Evolutionary conservation across 2,888 invertebrate genomes (phyloP).

Genomic region (Omphaloscelis lunosa): DNA sequence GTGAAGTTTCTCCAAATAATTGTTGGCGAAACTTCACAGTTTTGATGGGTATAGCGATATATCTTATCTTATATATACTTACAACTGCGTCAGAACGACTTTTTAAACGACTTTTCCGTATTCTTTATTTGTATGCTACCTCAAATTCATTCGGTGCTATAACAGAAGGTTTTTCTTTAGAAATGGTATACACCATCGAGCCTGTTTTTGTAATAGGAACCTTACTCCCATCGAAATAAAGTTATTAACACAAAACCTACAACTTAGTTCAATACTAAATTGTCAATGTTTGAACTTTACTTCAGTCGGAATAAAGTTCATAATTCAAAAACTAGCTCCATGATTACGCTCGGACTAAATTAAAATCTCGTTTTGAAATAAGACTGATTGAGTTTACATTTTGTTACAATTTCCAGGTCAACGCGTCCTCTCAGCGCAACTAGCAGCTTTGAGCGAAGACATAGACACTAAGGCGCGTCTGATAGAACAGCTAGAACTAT

Average conservation of each 20-base stretch:
- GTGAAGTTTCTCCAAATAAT: not conserved
- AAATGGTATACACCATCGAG: not conserved
- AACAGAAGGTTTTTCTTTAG: not conserved
- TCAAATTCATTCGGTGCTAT: not conserved
- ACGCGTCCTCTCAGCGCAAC: conserved; percentile 93
- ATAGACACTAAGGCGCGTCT: conserved; percentile 98
- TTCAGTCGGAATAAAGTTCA: not conserved
- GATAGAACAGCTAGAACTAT: conserved; percentile 97
- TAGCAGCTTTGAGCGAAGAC: conserved; percentile 97
- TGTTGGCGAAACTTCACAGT: not conserved
- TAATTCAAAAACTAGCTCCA: not conserved
- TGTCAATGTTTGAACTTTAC: not conserved
- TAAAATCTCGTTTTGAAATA: not conserved
- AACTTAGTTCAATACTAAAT: not conserved
- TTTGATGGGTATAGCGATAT: no score
- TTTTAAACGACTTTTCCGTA: not conserved
- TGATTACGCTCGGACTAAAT: not conserved
- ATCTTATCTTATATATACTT: no score
- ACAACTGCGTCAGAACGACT: no score
- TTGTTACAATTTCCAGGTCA: conserved; percentile 74
- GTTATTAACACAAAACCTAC: not conserved
- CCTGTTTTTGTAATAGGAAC: not conserved
- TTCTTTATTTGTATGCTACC: not conserved
- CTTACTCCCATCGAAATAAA: not conserved
- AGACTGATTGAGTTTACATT: not conserved